These are phyloP conservation scores for Tetramorium bicarinatum DNA, from an alignment of 2,888 invertebrate species.

Conservation along the genomic window DNA sequence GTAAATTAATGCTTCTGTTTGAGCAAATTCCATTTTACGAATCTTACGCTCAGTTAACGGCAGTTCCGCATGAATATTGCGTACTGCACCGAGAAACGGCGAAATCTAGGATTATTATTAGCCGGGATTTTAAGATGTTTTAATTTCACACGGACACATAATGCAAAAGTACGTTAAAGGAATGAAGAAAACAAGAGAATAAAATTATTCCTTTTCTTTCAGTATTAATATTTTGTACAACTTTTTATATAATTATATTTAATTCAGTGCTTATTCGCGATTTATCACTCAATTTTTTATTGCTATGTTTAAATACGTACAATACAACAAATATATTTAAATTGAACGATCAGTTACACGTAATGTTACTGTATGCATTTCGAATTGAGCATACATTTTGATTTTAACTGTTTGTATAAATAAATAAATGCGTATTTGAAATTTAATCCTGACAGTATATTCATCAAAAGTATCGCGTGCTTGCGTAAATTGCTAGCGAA, in stretches of 20 bases:
- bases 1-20: conserved; percentile 35
- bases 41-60: conserved; percentile 41
- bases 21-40: conserved; percentile 45
- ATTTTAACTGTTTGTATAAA: conserved; percentile 16
- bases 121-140: conserved; percentile 35
- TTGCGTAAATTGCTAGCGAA: conserved; percentile 47
- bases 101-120: conserved; percentile 57
- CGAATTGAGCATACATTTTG: background rate
- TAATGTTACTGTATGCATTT: conserved; percentile 29
- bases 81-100: conserved; percentile 16
- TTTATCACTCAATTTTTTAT: background rate
- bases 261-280: conserved; percentile 32
- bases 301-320: conserved; percentile 2
- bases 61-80: conserved; percentile 27
- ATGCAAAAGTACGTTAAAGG: conserved; percentile 60
- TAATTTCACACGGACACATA: conserved; percentile 12
- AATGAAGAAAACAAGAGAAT: conserved; percentile 38
- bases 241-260: conserved; percentile 55
- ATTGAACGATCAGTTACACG: conserved; percentile 40
- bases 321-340: conserved; percentile 36
- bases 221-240: conserved; percentile 48
- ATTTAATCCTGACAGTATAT: conserved; percentile 31
- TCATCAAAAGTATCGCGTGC: conserved; percentile 35
- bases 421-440: conserved; percentile 31
- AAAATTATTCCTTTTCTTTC: conserved; percentile 30